These are phyloP conservation scores for Nibea albiflora DNA, from an alignment of 2,113 vertebrate species.

Conservation along the genomic window DNA sequence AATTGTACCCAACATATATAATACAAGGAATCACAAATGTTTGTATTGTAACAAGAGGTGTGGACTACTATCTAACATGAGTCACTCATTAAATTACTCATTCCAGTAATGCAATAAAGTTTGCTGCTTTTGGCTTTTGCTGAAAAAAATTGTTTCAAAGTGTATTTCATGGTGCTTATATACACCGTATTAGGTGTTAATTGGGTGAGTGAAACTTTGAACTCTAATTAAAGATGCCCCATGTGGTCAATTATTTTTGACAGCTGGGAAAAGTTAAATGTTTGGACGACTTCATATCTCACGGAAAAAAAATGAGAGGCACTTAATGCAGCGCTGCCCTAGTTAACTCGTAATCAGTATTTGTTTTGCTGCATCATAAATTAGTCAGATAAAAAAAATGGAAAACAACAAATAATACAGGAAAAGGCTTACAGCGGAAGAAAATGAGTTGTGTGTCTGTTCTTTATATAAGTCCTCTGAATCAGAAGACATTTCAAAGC, in stretches of 20 bases:
- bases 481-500: slow-evolving; percentile 11
- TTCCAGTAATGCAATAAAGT: too few species aligned
- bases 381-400: background rate
- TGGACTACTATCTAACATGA: background rate
- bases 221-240: background rate
- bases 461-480: slow-evolving; percentile 21
- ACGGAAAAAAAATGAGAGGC: too few species aligned
- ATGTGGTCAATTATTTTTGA: slow-evolving; percentile 6
- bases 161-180: background rate
- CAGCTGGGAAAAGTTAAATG: background rate
- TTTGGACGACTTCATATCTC: background rate
- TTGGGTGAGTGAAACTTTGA: background rate
- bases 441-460: background rate
- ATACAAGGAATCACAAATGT: background rate
- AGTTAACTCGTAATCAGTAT: background rate
- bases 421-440: background rate
- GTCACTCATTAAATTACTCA: too few species aligned
- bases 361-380: too few species aligned
- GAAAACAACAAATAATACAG: background rate
- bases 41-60: background rate
- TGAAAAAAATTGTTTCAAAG: background rate
- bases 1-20: background rate
- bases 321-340: too few species aligned
- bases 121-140: too few species aligned
- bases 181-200: background rate